Evolutionary conservation across 2,888 invertebrate genomes (phyloP), one percentile per base, ranked within the genome.

Genomic region (Drosophila peninsularis): DNA sequence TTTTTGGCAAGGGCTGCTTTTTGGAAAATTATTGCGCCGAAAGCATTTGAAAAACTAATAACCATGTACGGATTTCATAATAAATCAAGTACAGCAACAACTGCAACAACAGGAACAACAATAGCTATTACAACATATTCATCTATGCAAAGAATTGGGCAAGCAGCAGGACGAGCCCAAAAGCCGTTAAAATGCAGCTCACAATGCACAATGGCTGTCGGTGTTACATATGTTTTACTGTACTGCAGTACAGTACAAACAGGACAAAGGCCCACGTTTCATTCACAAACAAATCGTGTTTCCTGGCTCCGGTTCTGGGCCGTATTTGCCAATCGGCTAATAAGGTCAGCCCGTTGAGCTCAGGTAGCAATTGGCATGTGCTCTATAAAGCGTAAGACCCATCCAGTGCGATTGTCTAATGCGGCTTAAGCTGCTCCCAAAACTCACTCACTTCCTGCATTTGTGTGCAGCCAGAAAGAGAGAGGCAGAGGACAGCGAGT

Each of bases 51-150:
- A 82, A 82, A 88, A 82, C 82, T 89, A 86, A 89, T 88, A 86
- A 89, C 81, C 88, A 82, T 86, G 86, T 79, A 75, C 72, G 75
- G 83, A 89, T 86, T 88, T 88, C 77, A 89, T 85, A 88, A 86
- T 86, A 86, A 86, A 89, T 86, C 89, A 86, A 80, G 72, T 62
- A 80, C 75, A 49, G 54, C 30, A 54, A 14, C 34, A 19, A 54
- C 62, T 50, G 76, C 27, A 39, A 2, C 57, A 63, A 53, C 58
- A 32, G 30, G 52, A 58, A 32, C 34, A 57, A 30, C 53, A 62
- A 52, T 52, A 27, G 52, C 36, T 37, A 24, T 37, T 41, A 17
- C 60, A 75, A 54, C 42, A 60, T 67, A 53, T 71, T 62, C 58
- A 55, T 32, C 62, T 39, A 55, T 32, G 57, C 39, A 71, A 45